Evolutionary conservation across 1,140 invertebrate genomes (phyloP).

Genomic region (Pseudomyrmex dendroicus): DNA sequence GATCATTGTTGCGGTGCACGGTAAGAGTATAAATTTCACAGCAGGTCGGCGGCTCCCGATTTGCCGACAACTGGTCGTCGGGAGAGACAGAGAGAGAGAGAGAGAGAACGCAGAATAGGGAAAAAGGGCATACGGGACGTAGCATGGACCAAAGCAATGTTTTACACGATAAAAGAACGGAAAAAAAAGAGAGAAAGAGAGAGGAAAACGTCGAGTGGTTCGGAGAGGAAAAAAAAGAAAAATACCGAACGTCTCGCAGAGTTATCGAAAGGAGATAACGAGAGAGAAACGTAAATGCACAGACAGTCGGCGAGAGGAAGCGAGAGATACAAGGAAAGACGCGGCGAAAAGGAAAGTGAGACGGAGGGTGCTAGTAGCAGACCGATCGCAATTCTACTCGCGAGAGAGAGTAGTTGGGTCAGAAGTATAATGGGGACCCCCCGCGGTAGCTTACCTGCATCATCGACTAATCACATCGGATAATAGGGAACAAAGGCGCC

Average conservation of each 20-base stretch:
- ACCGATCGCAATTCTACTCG: constrained; percentile 66
- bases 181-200: background rate
- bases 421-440: constrained; percentile 82
- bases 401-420: constrained; percentile 71
- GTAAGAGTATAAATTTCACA: constrained; percentile 80
- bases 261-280: constrained; percentile 55
- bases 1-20: constrained; percentile 72
- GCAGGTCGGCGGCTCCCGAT: constrained; percentile 69
- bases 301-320: background rate
- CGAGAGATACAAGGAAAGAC: constrained; percentile 23
- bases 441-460: constrained; percentile 85
- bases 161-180: constrained; percentile 12
- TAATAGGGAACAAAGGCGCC: constrained; percentile 83
- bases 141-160: background rate
- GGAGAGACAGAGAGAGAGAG: too few relatives aligned
- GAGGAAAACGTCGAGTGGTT: constrained; percentile 30
- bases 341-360: constrained; percentile 31
- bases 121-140: constrained; percentile 7
- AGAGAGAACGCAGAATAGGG: background rate
- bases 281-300: constrained; percentile 26
- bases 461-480: constrained; percentile 85
- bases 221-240: constrained; percentile 38
- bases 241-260: constrained; percentile 35
- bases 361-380: constrained; percentile 39
- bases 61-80: constrained; percentile 24